Base-by-base conservation (phyloP, 2,888 invertebrate species). In the Taphrorychus bicolor region DNA sequence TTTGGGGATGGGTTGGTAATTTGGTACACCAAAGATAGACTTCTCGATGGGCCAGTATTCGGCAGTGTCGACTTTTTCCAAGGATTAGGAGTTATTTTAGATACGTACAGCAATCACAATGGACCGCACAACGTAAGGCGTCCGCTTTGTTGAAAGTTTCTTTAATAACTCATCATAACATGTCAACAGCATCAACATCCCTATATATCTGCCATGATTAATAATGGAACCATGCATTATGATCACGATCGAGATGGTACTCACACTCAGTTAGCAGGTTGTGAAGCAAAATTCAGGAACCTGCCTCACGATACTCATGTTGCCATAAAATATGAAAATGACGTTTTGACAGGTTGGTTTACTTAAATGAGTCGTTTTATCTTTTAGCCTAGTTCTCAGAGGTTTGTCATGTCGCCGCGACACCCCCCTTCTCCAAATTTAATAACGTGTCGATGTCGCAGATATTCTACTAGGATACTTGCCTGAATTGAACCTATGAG, bases 201-300 rank as follows among this genome's bases (percentile, higher is more conserved):
- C 0, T 99, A 95, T 83, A 91, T 99, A 76, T 98, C 98, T 60
- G 97, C 95, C 2, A 99, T 98, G 98, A 88, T 99, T 2, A 98
- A 96, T 83, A 98, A 99, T 83, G 99, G 99, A 14, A 87, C 92
- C 1, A 85, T 95, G 69, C 91, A 92, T 80, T 99, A 99, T 82
- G 99, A 99, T 83, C 99, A 99, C 82, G 99, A 99, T 80, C 85
- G 94, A 49, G 99, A 99, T 84, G 99, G 99, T 52, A 98, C 98
- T 0, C 97, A 97, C 81, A 98, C 98, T 0, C 95, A 98, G 83
- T 82, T 99, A 11, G 92, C 97, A 14, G 99, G 99, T 21, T 99
- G 99, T 83, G 97, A 98, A 82, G 94, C 95, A 5, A 95, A 96
- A 79, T 94, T 99, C 82, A 87, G 99, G 59, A 98, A 98, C 85